Percentiles rank a stretch among this genome's conserved stretches.
Conservation (phyloP, 2,113 vertebrate species). For the Silurus asotus region DNA sequence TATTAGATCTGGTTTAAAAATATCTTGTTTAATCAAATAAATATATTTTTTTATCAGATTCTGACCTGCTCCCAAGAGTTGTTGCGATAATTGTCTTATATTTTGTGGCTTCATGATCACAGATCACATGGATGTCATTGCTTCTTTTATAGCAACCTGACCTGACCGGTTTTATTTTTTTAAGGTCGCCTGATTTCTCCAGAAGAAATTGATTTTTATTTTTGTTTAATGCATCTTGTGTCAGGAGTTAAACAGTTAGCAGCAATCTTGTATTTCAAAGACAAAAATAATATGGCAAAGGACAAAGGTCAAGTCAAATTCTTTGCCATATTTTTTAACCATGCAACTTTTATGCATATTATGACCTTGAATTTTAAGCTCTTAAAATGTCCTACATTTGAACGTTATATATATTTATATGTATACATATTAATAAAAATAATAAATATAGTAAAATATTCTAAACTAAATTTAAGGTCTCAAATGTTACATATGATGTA, state of each 20-base stretch:
- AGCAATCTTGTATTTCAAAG: too few relatives aligned
- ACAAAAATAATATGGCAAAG: too few relatives aligned
- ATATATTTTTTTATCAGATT: slow-evolving; percentile 36
- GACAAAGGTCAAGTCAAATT: too few relatives aligned
- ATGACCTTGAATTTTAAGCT: background rate
- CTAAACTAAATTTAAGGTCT: background rate
- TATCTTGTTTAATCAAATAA: too few relatives aligned
- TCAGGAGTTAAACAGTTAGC: background rate
- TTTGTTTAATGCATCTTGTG: background rate
- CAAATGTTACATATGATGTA: background rate
- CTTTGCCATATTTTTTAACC: background rate
- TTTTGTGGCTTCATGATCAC: slow-evolving; percentile 44
- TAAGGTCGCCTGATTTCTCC: background rate
- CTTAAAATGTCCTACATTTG: background rate
- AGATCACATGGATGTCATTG: slow-evolving; percentile 41
- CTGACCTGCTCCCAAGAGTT: slow-evolving; percentile 41
- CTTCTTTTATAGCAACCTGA: slow-evolving; percentile 38
- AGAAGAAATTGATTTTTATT: background rate
- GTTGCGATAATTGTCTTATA: slow-evolving; percentile 36
- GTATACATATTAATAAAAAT: too few relatives aligned
- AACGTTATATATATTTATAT: background rate
- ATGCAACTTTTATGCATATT: background rate
- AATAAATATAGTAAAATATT: background rate
- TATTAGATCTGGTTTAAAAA: too few relatives aligned
- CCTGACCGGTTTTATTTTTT: slow-evolving; percentile 5